A percentile compares a stretch with the other conserved stretches of the same genome.
phyloP scores from a whole-genome alignment of 2,888 invertebrate species.

The Lordiphosa andalusiaca region DNA sequence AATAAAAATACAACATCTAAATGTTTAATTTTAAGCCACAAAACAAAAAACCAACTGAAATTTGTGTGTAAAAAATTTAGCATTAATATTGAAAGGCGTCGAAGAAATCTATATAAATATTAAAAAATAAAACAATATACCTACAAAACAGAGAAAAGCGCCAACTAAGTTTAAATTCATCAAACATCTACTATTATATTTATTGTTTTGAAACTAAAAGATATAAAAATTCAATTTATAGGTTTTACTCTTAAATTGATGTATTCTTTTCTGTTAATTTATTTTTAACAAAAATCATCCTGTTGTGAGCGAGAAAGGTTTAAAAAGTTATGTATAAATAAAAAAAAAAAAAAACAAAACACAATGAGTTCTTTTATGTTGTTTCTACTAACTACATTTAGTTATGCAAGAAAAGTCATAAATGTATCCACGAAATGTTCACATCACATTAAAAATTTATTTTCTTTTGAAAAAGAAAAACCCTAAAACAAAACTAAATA shows the following conservation, averaged over 20 bases:
- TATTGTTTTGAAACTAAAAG: conserved; percentile 43
- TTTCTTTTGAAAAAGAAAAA: conserved; percentile 21
- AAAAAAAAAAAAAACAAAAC: conserved; percentile 13
- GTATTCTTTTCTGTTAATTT: conserved; percentile 13
- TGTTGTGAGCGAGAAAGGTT: conserved; percentile 35
- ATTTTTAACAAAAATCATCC: conserved; percentile 27
- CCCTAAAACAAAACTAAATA: conserved; percentile 1
- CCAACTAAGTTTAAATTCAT: conserved; percentile 62
- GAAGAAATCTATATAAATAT: conserved; percentile 53
- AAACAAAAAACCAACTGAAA: conserved; percentile 55
- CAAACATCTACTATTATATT: conserved; percentile 40
- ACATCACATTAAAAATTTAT: conserved; percentile 42
- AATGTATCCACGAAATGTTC: conserved; percentile 44
- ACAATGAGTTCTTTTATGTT: conserved; percentile 14
- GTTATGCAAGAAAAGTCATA: conserved; percentile 17
- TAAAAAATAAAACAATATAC: conserved; percentile 52
- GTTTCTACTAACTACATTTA: conserved; percentile 14
- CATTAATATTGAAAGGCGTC: conserved; percentile 51
- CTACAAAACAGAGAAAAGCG: conserved; percentile 35
- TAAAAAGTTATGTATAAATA: conserved; percentile 19
- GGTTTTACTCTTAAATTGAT: conserved; percentile 41
- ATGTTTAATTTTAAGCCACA: conserved; percentile 67
- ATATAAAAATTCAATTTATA: conserved; percentile 38
- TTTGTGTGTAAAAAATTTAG: conserved; percentile 72
- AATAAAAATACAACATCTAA: conserved; percentile 51